Evolutionary conservation across 2,113 vertebrate genomes (phyloP).

Genomic region (Platichthys flesus): DNA sequence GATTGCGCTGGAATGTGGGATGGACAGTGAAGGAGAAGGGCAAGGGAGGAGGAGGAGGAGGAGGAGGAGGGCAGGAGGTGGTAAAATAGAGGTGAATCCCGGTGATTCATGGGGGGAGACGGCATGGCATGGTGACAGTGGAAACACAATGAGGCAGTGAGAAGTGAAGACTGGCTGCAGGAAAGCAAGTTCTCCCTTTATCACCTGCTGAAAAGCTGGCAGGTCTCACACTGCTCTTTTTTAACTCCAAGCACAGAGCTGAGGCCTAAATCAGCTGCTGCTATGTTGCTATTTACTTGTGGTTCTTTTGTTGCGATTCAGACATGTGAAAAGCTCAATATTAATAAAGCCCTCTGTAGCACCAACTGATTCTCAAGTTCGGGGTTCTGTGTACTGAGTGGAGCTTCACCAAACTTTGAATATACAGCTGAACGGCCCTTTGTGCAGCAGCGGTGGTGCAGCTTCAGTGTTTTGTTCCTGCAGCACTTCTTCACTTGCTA

Average conservation of each 20-base stretch:
- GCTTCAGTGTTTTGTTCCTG: too few species aligned
- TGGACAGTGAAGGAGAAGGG: conserved; percentile 16
- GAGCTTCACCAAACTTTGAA: too few species aligned
- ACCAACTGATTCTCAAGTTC: too few species aligned
- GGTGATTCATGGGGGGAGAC: conserved; percentile 47
- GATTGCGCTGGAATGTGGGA: conserved; percentile 46
- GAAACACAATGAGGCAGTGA: conserved; percentile 33
- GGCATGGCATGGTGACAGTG: conserved; percentile 39
- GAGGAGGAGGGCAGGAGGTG: conserved; percentile 25
- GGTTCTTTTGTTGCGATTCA: background rate
- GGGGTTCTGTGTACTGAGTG: too few species aligned
- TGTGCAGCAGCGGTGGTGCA: too few species aligned
- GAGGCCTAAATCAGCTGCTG: background rate
- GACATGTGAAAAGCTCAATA: too few species aligned
- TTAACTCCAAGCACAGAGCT: background rate
- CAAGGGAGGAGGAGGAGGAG: background rate
- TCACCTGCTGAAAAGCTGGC: background rate
- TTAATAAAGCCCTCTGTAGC: too few species aligned
- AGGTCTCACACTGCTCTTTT: background rate
- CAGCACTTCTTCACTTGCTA: too few species aligned
- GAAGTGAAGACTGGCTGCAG: conserved; percentile 12
- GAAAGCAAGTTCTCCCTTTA: background rate
- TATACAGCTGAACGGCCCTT: too few species aligned
- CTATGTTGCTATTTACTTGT: background rate
- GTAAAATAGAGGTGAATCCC: conserved; percentile 36